Conservation (phyloP, 2,888 invertebrate species). For the Tribolium freemani region DNA sequence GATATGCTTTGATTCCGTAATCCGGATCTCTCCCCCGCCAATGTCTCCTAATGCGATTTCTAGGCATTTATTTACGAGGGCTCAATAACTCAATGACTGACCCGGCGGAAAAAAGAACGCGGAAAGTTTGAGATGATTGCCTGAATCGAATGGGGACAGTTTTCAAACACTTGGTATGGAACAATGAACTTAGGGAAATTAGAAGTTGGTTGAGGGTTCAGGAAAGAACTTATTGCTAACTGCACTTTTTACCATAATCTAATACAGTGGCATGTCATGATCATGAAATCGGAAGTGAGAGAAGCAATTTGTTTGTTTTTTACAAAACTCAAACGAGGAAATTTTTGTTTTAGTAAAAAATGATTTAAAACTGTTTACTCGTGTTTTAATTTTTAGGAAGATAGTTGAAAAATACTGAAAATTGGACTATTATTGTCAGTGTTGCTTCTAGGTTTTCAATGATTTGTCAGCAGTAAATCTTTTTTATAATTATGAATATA, state of each 20-base stretch:
- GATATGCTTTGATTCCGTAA: constrained; percentile 48
- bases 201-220: neutral
- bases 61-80: constrained; percentile 28
- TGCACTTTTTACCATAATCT: neutral
- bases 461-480: too few species aligned
- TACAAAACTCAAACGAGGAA: too few species aligned
- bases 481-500: too few species aligned
- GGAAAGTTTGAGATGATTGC: constrained; percentile 30
- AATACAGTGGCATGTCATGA: too few species aligned
- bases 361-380: too few species aligned
- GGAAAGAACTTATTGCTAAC: neutral
- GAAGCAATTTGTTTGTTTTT: too few species aligned
- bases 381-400: too few species aligned
- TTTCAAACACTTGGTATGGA: constrained; percentile 33
- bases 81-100: constrained; percentile 10
- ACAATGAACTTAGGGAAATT: neutral
- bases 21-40: constrained; percentile 29
- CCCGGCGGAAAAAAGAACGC: neutral
- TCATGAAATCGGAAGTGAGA: too few species aligned
- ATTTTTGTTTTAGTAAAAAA: too few species aligned
- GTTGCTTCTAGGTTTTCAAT: too few species aligned
- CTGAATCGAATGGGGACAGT: constrained; percentile 42
- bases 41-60: constrained; percentile 26
- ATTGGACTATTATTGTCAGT: too few species aligned
- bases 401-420: too few species aligned